Percentiles rank a stretch among this genome's conserved stretches.
These are phyloP conservation scores for Alaudala cheleensis DNA, from an alignment of 2,113 vertebrate species.

Conservation along the genomic window DNA sequence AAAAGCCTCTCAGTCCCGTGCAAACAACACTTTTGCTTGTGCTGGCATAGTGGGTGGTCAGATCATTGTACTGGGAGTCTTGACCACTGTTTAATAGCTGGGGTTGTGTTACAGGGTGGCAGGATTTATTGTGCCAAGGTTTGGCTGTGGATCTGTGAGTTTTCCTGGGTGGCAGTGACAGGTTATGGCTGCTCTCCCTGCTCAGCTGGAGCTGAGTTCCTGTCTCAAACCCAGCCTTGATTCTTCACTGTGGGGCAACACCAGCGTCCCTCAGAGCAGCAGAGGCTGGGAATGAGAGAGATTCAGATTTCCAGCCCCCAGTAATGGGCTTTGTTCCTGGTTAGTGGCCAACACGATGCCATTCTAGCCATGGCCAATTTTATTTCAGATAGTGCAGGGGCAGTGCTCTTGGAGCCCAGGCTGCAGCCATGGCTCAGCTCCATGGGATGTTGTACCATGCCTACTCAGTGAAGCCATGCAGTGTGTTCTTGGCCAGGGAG, in stretches of 20 bases:
- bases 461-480: background rate
- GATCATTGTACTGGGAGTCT: background rate
- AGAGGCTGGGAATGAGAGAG: background rate
- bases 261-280: background rate
- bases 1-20: background rate
- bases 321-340: background rate
- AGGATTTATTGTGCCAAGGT: background rate
- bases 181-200: background rate
- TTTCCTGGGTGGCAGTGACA: background rate
- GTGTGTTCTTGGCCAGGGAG: background rate
- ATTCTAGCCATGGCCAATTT: background rate
- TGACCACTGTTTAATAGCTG: background rate
- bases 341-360: background rate
- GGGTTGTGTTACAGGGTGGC: background rate
- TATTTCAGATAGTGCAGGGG: background rate
- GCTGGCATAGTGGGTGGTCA: background rate
- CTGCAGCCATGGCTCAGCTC: background rate
- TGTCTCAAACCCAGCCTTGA: background rate
- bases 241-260: background rate
- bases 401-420: background rate
- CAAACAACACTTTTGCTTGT: fast-evolving
- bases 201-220: background rate
- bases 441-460: background rate
- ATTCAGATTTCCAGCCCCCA: background rate
- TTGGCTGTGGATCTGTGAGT: background rate